Base-by-base conservation (phyloP, 1,140 invertebrate species). In the Schlechtendalia chinensis region DNA sequence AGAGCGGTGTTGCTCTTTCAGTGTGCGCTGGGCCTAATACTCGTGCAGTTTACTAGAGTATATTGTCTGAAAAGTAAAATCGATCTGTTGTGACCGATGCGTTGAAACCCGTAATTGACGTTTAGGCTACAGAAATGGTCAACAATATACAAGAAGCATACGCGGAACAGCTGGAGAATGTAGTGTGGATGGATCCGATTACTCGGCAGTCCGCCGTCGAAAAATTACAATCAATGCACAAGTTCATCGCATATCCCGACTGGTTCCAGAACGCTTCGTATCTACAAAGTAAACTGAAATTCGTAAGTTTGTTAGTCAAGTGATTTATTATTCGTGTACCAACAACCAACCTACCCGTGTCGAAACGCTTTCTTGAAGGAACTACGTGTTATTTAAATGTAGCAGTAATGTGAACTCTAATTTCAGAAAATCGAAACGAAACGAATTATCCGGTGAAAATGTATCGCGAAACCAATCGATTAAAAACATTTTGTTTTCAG, bases 221-320 rank as follows among this genome's bases (percentile, higher is more conserved):
- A 56, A 93, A 93, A 86, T 87, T 87, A 14, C 82, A 86, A n/a
- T 82, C 85, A 32, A 90, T 92, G 84, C 86, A 85, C 29, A 86
- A 89, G 72, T 88, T 91, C 82, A 89, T 93, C 82, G 92, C 90
- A 27, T 92, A 90, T 84, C 90, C 91, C 14, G 87, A 90, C 47
- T 90, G 89, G 85, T 88, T 91, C 45, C 84, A 86, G 4, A 88
- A 92, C 83, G 84, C 87, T 39, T 86, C 87, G 5, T 85, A 86
- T 59, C 82, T 92, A 12, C 86, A 69, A 0, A 63, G 17, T 27
- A 79, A 79, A 79, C 10, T 79, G 4, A 79, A 79, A 79, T 29
- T 29, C 5, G 75, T 79, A 50, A 61, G 75, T 5, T 24, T 16
- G 19, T 53, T 53, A 47, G 24, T n/a, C n/a, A n/a, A n/a, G n/a